Conservation (phyloP, 2,888 invertebrate species). For the Ethmia dodecea region DNA sequence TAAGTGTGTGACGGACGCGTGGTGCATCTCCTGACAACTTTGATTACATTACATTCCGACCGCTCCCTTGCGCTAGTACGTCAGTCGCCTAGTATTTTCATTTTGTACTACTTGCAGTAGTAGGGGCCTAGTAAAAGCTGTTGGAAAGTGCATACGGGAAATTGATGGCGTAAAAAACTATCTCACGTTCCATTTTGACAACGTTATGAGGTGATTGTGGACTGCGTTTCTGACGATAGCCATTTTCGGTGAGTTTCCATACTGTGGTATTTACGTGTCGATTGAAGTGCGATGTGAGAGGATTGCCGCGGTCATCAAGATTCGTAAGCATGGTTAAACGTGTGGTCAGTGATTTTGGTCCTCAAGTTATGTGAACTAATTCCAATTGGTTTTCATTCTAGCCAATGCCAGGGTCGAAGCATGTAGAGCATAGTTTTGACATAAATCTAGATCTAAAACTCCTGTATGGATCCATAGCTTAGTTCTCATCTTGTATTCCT, state of each 20-base stretch:
- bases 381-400: no score
- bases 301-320: neutral
- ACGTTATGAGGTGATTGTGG: constrained; percentile 48
- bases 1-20: constrained; percentile 38
- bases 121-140: constrained; percentile 72
- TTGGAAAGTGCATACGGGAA: constrained; percentile 73
- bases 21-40: constrained; percentile 33
- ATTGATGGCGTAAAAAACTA: constrained; percentile 63
- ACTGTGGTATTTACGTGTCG: constrained; percentile 54
- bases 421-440: no score
- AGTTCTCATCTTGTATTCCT: no score
- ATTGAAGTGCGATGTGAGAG: constrained; percentile 16
- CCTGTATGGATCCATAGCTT: no score
- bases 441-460: no score
- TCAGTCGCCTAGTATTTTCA: constrained; percentile 70
- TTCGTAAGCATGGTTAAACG: no score
- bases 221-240: constrained; percentile 56
- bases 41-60: constrained; percentile 60
- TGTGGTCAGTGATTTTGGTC: no score
- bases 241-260: constrained; percentile 66
- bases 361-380: no score
- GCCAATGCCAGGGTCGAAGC: no score
- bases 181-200: constrained; percentile 59
- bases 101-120: constrained; percentile 70
- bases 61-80: constrained; percentile 72